Evolutionary conservation across 2,797 vertebrate species (phyloP), one percentile per base, ranked within the genome.

Genomic region (Malacoctenus gilli): DNA sequence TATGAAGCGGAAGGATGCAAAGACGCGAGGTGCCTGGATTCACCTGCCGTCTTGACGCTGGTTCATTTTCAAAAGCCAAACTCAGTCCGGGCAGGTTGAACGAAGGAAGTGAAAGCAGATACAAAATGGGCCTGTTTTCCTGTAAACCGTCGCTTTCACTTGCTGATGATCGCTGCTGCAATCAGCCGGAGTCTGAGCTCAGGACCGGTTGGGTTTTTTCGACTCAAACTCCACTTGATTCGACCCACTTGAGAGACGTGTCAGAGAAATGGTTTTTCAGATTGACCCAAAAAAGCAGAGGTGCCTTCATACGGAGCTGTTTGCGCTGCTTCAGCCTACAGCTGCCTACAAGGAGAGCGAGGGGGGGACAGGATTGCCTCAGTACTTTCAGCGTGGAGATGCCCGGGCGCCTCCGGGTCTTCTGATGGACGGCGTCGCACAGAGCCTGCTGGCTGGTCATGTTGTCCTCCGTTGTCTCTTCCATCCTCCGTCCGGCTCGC

Each of bases 321-420:
- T n/a, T n/a, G n/a, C n/a, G n/a, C n/a, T n/a, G n/a, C n/a, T n/a
- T n/a, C n/a, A n/a, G n/a, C n/a, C n/a, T n/a, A n/a, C n/a, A n/a
- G n/a, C n/a, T n/a, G n/a, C n/a, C n/a, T n/a, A n/a, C n/a, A n/a
- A 37, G 3, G 23, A 51, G n/a, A 50, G 25, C 25, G 9, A 28
- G 5, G 5, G 5, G 25, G 5, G 5, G 25, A 28, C 9, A n/a
- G n/a, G 4, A 28, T 5, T 5, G 25, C 9, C 35, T 54, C 11
- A 36, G 41, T 83, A 92, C 92, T 85, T 92, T 92, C 54, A 92
- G 84, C n/a, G 74, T 84, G 42, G 88, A 88, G 65, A 85, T 72
- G 43, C 72, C 22, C 0, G 56, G 14, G 1, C 18, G 18, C 54
- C 73, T 84, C 25, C 25, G 16, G 11, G 18, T 44, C 38, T 55